A percentile compares a stretch with the other conserved stretches of the same genome.
Evolutionary conservation across 2,113 vertebrate species (phyloP).

Genomic region (Cairina moschata): DNA sequence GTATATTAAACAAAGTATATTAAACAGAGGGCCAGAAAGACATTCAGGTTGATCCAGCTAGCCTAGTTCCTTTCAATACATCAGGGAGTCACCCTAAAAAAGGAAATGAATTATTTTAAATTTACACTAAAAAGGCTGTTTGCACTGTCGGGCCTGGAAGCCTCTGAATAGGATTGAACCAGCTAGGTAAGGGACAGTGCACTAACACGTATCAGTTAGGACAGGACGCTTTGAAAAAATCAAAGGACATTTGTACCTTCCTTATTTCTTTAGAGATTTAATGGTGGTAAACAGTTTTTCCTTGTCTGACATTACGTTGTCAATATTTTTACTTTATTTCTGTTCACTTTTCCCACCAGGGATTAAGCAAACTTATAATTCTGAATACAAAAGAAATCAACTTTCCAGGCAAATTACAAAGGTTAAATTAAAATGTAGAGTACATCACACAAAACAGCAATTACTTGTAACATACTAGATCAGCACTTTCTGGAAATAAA

Average conservation of each 20-base stretch:
- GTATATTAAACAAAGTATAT: neutral
- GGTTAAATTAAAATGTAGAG: neutral
- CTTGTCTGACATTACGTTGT: neutral
- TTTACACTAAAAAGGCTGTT: neutral
- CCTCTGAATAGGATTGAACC: neutral
- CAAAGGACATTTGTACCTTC: neutral
- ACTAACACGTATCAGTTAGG: neutral
- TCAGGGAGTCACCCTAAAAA: neutral
- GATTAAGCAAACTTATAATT: neutral
- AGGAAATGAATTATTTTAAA: neutral
- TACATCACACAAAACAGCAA: neutral
- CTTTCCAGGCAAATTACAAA: neutral
- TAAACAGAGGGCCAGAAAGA: neutral
- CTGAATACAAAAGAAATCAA: neutral
- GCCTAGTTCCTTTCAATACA: neutral
- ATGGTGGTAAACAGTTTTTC: neutral
- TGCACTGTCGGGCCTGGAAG: neutral
- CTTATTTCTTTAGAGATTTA: neutral
- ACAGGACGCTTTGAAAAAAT: neutral
- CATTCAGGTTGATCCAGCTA: neutral
- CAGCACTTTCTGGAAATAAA: neutral
- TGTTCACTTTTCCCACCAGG: neutral
- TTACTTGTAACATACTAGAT: neutral
- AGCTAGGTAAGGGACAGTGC: neutral
- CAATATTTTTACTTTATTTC: neutral